Evolutionary conservation across 1,140 invertebrate genomes (phyloP).

Genomic region (Venustaconcha ellipsiformis): DNA sequence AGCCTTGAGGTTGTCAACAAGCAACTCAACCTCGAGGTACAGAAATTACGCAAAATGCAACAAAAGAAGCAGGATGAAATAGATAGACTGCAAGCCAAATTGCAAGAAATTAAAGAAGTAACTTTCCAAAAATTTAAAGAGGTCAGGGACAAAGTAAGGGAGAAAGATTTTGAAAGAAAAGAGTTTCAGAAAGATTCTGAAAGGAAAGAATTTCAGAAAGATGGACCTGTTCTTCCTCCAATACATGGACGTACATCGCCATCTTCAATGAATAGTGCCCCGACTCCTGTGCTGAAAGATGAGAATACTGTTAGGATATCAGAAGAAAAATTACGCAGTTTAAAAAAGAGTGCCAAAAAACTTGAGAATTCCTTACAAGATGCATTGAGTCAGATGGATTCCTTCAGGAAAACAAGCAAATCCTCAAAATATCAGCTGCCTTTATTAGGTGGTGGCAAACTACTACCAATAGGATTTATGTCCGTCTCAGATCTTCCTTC

Average conservation of each 20-base stretch:
- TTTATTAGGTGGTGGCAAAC: slow-evolving; percentile 25
- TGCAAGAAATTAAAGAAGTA: slow-evolving; percentile 32
- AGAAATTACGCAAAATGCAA: slow-evolving; percentile 30
- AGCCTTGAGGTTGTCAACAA: slow-evolving; percentile 25
- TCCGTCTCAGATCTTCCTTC: slow-evolving; percentile 30
- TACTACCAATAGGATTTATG: background rate
- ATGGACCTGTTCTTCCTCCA: no score
- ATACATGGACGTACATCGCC: background rate
- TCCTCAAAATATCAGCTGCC: slow-evolving; percentile 25
- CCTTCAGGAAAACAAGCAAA: slow-evolving; percentile 39
- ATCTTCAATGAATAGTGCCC: slow-evolving; percentile 26
- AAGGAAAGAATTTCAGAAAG: no score
- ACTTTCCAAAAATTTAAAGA: slow-evolving; percentile 33
- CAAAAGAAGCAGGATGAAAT: slow-evolving; percentile 21
- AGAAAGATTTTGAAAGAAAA: background rate
- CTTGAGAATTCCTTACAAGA: slow-evolving; percentile 58
- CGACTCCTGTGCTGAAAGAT: slow-evolving; percentile 19
- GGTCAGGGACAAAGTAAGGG: slow-evolving; percentile 12
- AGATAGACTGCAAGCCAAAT: slow-evolving; percentile 24
- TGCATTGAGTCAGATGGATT: slow-evolving; percentile 53
- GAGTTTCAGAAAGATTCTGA: no score
- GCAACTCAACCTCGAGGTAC: slow-evolving; percentile 14
- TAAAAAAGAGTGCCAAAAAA: slow-evolving; percentile 55
- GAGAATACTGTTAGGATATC: slow-evolving; percentile 48
- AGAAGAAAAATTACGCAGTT: slow-evolving; percentile 48